phyloP scores from a whole-genome alignment of 2,113 vertebrate genomes.

The Phainopepla nitens region DNA sequence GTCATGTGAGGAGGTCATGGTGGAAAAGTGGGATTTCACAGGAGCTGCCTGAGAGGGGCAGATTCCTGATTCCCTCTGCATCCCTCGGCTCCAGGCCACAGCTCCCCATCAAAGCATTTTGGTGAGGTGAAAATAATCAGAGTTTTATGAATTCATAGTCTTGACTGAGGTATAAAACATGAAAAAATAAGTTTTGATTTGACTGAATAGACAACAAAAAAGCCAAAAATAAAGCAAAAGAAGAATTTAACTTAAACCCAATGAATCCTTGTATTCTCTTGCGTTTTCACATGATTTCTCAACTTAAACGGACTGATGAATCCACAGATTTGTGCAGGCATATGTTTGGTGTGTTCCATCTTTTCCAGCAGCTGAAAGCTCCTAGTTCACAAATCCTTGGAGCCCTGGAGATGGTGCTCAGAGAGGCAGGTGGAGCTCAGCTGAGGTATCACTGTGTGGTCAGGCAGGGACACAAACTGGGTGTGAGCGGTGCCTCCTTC shows the following conservation, averaged over 20 bases:
- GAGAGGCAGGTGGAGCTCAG: not conserved
- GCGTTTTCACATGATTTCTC: not conserved
- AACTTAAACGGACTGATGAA: not conserved
- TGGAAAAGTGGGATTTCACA: not conserved
- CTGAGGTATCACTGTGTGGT: not conserved
- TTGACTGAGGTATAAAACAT: not conserved
- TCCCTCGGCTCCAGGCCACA: not conserved
- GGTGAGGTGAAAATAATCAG: not conserved
- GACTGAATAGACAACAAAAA: not conserved
- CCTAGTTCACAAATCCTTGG: not conserved
- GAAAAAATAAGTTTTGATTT: not conserved
- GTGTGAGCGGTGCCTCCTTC: no score
- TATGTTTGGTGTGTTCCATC: not conserved
- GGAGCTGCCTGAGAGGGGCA: not conserved
- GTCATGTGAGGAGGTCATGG: not conserved
- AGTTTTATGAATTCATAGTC: not conserved
- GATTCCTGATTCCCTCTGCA: not conserved
- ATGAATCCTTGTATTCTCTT: not conserved
- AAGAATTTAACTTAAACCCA: not conserved
- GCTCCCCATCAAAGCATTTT: not conserved
- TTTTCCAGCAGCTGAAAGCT: not conserved
- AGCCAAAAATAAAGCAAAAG: not conserved
- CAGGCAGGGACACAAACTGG: not conserved
- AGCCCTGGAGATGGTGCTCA: not conserved
- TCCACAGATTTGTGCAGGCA: not conserved